Percentiles rank a stretch among this genome's conserved stretches.
Evolutionary conservation across 2,888 invertebrate genomes (phyloP).

Genomic region (Tinea pellionella): DNA sequence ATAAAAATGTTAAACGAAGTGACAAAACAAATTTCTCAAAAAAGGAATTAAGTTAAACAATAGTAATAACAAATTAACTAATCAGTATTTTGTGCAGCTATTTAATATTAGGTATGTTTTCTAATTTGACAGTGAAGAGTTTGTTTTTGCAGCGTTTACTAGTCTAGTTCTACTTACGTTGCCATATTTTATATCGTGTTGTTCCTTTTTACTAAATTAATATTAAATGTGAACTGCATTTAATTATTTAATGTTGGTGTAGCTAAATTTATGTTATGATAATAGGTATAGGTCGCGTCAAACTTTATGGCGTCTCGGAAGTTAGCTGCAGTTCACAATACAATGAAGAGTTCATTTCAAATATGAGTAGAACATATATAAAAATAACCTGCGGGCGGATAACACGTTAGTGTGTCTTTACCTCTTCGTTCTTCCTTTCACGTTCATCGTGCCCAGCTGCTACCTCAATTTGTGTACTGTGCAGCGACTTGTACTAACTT

Average conservation of each 20-base stretch:
- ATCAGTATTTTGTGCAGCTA: neutral
- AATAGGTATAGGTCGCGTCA: too few relatives aligned
- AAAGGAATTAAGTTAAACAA: neutral
- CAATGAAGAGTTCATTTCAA: too few relatives aligned
- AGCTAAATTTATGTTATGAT: neutral
- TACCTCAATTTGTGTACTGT: too few relatives aligned
- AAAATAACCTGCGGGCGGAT: too few relatives aligned
- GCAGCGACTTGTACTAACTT: too few relatives aligned
- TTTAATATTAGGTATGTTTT: neutral
- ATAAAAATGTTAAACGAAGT: neutral
- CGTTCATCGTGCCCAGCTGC: too few relatives aligned
- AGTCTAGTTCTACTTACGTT: neutral
- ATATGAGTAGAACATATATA: too few relatives aligned
- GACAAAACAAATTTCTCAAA: neutral
- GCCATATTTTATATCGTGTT: conserved; percentile 1
- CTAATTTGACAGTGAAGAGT: neutral
- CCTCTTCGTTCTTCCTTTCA: too few relatives aligned
- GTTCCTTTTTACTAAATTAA: neutral
- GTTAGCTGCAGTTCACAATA: too few relatives aligned
- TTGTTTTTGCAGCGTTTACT: neutral
- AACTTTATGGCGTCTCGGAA: too few relatives aligned
- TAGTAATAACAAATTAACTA: neutral
- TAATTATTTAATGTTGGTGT: neutral
- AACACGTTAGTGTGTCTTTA: too few relatives aligned
- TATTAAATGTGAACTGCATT: neutral